Evolutionary conservation across 2,113 vertebrate species (phyloP).

Genomic region (Eublepharis macularius): DNA sequence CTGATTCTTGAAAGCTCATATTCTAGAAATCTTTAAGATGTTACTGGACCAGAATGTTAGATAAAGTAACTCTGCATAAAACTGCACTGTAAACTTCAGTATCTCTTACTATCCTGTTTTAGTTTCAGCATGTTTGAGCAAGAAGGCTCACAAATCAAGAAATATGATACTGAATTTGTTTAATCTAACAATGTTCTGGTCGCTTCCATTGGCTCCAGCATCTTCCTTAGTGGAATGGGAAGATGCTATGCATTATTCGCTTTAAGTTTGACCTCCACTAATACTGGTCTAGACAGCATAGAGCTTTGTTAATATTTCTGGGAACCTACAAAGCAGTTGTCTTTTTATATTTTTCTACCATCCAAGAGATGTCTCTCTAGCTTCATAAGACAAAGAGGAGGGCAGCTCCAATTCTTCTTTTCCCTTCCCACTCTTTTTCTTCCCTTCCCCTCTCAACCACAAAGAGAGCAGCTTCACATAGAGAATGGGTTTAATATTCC

Average conservation of each 20-base stretch:
- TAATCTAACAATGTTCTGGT: background rate
- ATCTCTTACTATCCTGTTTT: no score
- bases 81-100: no score
- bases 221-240: background rate
- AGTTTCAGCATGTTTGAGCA: background rate
- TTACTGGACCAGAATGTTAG: no score
- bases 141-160: background rate
- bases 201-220: background rate
- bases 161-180: background rate
- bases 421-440: background rate
- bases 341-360: background rate
- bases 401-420: background rate
- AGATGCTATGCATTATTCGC: background rate
- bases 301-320: background rate
- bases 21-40: no score
- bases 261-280: background rate
- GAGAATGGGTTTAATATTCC: conserved; percentile 16
- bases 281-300: background rate
- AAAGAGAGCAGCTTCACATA: conserved; percentile 28
- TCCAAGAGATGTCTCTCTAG: conserved; percentile 28
- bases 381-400: background rate
- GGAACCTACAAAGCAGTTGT: background rate
- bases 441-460: conserved; percentile 1
- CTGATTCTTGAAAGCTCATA: no score
- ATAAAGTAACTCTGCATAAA: no score